A percentile compares a stretch with the other conserved stretches of the same genome.
These are phyloP conservation scores for Dysmachus trigonus DNA, from an alignment of 2,888 invertebrate species.

Conservation along the genomic window DNA sequence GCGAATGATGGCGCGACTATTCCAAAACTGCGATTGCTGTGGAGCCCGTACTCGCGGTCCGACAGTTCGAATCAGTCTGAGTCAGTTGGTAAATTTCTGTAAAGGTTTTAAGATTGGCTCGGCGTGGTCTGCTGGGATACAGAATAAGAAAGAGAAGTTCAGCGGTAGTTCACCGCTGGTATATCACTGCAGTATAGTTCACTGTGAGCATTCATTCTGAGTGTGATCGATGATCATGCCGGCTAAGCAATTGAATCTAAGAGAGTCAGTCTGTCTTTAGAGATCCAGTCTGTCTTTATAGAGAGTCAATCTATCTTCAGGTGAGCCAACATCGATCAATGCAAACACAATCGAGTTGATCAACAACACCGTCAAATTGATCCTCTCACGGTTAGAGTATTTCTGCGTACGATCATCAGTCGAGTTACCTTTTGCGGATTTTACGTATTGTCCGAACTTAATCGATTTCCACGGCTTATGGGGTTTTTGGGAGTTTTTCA, in stretches of 20 bases:
- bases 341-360: not conserved
- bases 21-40: not conserved
- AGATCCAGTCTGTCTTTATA: not conserved
- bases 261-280: not conserved
- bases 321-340: not conserved
- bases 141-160: not conserved
- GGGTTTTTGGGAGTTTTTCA: not conserved
- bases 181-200: not conserved
- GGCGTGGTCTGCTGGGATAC: not conserved
- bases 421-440: not conserved
- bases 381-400: not conserved
- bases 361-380: not conserved
- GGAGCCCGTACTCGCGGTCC: conserved; percentile 8
- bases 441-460: not conserved
- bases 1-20: not conserved
- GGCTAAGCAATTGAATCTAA: not conserved
- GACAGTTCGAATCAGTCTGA: conserved; percentile 35
- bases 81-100: not conserved
- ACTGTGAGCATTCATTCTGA: not conserved
- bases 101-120: conserved; percentile 26
- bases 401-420: not conserved
- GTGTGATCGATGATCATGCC: not conserved
- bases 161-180: not conserved
- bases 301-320: too few relatives aligned
- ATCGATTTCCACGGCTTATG: not conserved